phyloP scores from a whole-genome alignment of 2,113 vertebrate genomes.

The Bagarius yarrelli region DNA sequence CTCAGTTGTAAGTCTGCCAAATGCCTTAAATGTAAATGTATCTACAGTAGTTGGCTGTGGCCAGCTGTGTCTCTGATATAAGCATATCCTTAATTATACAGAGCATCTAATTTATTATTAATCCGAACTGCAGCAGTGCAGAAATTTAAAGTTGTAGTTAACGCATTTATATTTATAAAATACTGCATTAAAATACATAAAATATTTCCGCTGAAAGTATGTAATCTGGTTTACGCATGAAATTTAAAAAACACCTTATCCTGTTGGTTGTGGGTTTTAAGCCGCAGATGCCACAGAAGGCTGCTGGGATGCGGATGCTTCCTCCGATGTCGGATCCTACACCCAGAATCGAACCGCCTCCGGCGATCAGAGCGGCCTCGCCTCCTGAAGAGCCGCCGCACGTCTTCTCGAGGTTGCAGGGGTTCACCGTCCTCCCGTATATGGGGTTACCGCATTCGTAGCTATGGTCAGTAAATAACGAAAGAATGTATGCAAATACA shows the following conservation, averaged over 20 bases:
- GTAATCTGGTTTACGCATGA: neutral
- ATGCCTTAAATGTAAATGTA: too few species aligned
- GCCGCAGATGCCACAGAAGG: constrained; percentile 74
- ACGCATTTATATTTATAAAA: too few species aligned
- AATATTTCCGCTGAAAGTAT: too few species aligned
- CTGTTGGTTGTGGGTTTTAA: constrained; percentile 65
- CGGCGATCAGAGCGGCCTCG: constrained; percentile 69
- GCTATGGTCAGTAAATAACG: constrained; percentile 54
- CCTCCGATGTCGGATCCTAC: constrained; percentile 69
- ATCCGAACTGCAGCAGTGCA: neutral
- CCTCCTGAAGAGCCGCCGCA: constrained; percentile 71
- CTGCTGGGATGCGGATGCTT: constrained; percentile 68
- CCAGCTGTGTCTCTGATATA: too few species aligned
- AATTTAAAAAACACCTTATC: constrained; percentile 59
- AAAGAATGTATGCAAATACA: neutral
- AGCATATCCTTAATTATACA: neutral
- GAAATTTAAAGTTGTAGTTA: neutral
- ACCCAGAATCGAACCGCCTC: constrained; percentile 71
- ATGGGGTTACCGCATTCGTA: constrained; percentile 77
- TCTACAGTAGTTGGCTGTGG: too few species aligned
- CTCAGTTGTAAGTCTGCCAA: too few species aligned
- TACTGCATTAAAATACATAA: too few species aligned
- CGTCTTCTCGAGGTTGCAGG: constrained; percentile 70
- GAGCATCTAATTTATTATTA: neutral
- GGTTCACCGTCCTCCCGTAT: constrained; percentile 70